Evolutionary conservation across 2,797 vertebrate genomes (phyloP).

Genomic region (Monodelphis domestica): DNA sequence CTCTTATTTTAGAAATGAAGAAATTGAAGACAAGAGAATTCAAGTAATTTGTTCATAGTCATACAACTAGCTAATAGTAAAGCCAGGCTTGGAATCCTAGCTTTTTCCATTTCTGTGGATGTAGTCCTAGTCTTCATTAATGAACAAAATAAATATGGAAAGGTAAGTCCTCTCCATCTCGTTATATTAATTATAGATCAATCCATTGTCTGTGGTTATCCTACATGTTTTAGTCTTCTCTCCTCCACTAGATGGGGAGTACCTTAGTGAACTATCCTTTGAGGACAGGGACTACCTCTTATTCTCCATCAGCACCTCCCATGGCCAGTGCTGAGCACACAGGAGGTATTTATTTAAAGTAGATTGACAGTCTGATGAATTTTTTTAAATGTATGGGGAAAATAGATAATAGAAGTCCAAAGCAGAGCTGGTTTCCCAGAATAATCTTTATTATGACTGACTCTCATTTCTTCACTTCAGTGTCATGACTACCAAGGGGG

Average conservation of each 20-base stretch:
- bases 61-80: neutral
- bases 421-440: accelerated
- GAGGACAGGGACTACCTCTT: neutral
- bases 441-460: neutral
- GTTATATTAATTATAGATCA: neutral
- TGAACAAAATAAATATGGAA: accelerated
- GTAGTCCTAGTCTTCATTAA: neutral
- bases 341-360: neutral
- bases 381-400: neutral
- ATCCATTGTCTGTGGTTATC: accelerated
- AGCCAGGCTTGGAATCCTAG: neutral
- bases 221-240: neutral
- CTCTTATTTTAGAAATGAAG: neutral
- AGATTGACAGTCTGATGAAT: neutral
- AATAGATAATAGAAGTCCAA: neutral
- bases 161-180: neutral
- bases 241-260: neutral
- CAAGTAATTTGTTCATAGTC: neutral
- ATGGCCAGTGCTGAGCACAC: neutral
- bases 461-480: constrained; percentile 82
- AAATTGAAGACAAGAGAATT: neutral
- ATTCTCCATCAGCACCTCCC: neutral
- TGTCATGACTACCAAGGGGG: constrained; percentile 92
- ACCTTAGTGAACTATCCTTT: accelerated
- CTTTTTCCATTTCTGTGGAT: neutral